Conservation (phyloP, 2,888 invertebrate genomes). For the Amitus sp. region DNA sequence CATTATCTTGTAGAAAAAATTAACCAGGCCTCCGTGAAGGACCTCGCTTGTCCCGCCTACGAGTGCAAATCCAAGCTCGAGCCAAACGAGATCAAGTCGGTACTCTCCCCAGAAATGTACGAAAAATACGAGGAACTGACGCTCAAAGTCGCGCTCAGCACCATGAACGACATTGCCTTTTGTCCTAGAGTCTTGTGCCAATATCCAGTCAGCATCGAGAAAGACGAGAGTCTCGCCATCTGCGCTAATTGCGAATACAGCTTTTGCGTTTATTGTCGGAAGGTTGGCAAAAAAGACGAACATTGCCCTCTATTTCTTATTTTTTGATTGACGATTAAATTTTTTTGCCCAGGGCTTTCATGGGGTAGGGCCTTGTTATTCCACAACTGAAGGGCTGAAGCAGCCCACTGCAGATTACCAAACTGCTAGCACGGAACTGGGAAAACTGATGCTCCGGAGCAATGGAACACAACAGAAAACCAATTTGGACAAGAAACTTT, state of each 20-base stretch:
- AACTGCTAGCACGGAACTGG: conserved; percentile 30
- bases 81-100: conserved; percentile 20
- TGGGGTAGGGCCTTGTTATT: conserved; percentile 48
- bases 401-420: conserved; percentile 44
- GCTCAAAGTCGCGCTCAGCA: conserved; percentile 35
- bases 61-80: conserved; percentile 39
- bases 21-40: conserved; percentile 24
- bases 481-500: no score
- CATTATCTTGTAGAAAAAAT: conserved; percentile 44
- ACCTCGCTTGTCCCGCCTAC: conserved; percentile 42
- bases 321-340: no score
- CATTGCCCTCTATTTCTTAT: no score
- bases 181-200: conserved; percentile 50
- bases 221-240: conserved; percentile 43
- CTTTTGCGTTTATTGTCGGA: conserved; percentile 51
- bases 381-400: no score
- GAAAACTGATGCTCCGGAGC: conserved; percentile 38
- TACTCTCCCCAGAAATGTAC: conserved; percentile 40
- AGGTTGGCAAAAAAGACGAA: conserved; percentile 44
- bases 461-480: no score
- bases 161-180: conserved; percentile 46
- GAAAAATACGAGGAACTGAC: conserved; percentile 44
- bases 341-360: conserved; percentile 44
- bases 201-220: conserved; percentile 41
- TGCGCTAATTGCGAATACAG: conserved; percentile 47